Conservation (phyloP, 2,113 vertebrate genomes). For the Jaculus jaculus region DNA sequence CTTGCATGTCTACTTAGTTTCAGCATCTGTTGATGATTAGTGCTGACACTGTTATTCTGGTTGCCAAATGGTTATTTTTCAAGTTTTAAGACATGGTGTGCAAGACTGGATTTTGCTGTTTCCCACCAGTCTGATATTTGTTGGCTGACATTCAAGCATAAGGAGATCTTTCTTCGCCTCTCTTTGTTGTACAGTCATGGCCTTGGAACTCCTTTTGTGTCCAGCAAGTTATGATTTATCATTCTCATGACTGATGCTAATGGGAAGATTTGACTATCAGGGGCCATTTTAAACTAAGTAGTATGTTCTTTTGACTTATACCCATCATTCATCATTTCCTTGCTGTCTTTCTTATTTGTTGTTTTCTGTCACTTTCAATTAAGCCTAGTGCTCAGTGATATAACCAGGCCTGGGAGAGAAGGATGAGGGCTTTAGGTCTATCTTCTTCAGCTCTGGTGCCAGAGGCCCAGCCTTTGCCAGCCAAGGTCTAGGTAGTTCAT, state of each 20-base stretch:
- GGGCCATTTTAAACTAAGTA: neutral
- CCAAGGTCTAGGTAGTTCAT: neutral
- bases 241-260: neutral
- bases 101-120: too few relatives aligned
- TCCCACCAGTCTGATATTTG: neutral
- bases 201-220: neutral
- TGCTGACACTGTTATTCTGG: neutral
- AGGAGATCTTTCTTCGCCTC: neutral
- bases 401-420: neutral
- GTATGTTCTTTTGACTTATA: neutral
- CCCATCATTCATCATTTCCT: neutral
- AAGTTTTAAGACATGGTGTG: neutral
- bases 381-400: neutral
- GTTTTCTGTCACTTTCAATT: neutral
- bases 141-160: neutral
- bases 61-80: neutral
- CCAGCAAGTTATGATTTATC: neutral
- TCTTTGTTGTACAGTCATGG: neutral
- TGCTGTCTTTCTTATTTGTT: neutral
- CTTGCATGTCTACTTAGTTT: neutral
- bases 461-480: neutral
- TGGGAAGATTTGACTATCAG: neutral
- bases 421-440: too few relatives aligned
- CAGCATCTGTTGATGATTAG: neutral
- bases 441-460: neutral